Conservation (phyloP, 2,797 vertebrate genomes). For the Helarctos malayanus region DNA sequence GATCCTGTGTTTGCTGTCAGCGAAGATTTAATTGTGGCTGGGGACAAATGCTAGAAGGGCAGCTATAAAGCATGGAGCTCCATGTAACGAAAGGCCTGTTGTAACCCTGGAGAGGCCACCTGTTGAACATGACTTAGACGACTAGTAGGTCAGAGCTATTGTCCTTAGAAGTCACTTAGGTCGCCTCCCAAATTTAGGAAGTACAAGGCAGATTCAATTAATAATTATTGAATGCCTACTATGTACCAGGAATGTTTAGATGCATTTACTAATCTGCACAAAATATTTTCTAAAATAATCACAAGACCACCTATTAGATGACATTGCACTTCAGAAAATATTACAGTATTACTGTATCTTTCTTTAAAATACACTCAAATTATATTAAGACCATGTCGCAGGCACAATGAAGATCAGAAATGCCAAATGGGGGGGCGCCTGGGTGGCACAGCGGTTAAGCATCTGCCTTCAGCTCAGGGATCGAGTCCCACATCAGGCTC, state of each 20-base stretch:
- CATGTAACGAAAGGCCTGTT: not conserved
- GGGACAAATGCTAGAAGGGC: not conserved
- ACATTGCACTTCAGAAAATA: not conserved
- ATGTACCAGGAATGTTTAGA: not conserved
- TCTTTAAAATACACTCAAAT: not conserved
- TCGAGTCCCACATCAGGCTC: no score
- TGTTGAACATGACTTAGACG: not conserved
- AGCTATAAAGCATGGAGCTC: not conserved
- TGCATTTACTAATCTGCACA: not conserved
- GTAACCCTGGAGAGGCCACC: not conserved
- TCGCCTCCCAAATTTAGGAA: not conserved
- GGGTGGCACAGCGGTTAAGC: no score
- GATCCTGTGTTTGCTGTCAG: not conserved
- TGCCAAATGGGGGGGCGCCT: not conserved
- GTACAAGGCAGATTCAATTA: not conserved
- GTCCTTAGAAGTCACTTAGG: not conserved
- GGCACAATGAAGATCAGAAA: not conserved
- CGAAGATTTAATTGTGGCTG: not conserved
- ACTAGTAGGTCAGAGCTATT: not conserved
- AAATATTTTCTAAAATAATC: conserved; percentile 44
- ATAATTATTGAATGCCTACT: not conserved
- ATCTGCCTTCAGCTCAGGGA: no score
- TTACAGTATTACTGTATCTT: not conserved
- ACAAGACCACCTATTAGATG: not conserved
- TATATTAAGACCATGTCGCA: not conserved